Percentiles rank a stretch among this genome's conserved stretches.
These are phyloP conservation scores for Drosophila nasuta DNA, from an alignment of 1,140 invertebrate species.

Conservation along the genomic window DNA sequence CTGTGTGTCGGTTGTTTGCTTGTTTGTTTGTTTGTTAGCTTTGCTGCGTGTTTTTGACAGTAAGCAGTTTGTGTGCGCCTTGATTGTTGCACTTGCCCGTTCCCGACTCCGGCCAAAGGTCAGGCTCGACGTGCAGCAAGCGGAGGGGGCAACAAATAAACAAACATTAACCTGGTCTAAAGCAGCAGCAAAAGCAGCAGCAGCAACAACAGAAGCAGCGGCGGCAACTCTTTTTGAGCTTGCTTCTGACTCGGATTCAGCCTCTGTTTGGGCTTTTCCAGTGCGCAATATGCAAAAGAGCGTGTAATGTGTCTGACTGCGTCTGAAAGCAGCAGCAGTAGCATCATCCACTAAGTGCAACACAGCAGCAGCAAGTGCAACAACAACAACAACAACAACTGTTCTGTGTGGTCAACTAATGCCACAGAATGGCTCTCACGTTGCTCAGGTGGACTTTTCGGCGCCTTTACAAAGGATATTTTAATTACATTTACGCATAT, in stretches of 20 bases:
- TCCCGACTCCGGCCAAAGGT: slow-evolving; percentile 48
- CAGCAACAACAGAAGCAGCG: slow-evolving; percentile 14
- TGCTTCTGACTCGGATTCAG: slow-evolving; percentile 20
- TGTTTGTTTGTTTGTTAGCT: slow-evolving; percentile 60
- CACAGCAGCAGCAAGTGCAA: slow-evolving; percentile 13
- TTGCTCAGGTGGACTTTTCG: slow-evolving; percentile 66
- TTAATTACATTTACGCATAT: slow-evolving; percentile 82
- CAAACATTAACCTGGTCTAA: slow-evolving; percentile 38
- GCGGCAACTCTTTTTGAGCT: slow-evolving; percentile 64
- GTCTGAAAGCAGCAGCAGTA: slow-evolving; percentile 31
- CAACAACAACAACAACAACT: slow-evolving; percentile 27
- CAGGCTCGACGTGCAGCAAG: slow-evolving; percentile 43
- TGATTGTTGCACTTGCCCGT: slow-evolving; percentile 73
- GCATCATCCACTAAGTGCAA: slow-evolving; percentile 2
- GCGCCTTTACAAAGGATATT: slow-evolving; percentile 77
- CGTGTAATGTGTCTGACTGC: slow-evolving; percentile 65
- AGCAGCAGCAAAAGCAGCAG: slow-evolving; percentile 18
- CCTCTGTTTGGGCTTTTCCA: slow-evolving; percentile 45
- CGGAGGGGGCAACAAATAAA: slow-evolving; percentile 37
- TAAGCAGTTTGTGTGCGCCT: slow-evolving; percentile 73
- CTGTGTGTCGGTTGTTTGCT: slow-evolving; percentile 32
- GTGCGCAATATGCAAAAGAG: slow-evolving; percentile 73
- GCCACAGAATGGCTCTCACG: slow-evolving; percentile 65
- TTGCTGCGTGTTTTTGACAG: slow-evolving; percentile 76
- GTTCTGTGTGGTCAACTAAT: slow-evolving; percentile 68